Evolutionary conservation across 92 coral and sea anemone genomes (phyloP).

Genomic region (Virgularia gustaviana): DNA sequence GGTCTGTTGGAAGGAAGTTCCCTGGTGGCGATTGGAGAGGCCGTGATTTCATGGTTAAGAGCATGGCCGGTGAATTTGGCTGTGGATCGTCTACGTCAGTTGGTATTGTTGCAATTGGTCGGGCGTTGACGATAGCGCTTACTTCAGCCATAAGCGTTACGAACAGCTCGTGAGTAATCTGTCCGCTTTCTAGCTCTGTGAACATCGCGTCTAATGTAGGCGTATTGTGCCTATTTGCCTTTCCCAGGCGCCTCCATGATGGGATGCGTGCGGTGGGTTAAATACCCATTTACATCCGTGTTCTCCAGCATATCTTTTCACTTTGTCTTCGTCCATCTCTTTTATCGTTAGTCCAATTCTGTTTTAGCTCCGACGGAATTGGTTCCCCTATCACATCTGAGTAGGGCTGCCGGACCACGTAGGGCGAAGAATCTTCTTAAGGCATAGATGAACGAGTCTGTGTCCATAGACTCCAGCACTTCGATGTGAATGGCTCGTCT

Average conservation of each 20-base stretch:
- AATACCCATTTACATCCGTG: constrained; percentile 40
- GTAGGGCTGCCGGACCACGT: constrained; percentile 26
- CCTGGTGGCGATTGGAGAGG: too few relatives aligned
- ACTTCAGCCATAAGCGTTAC: neutral
- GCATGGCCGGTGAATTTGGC: neutral
- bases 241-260: neutral
- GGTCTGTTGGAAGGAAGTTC: neutral
- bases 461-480: constrained; percentile 24
- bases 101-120: neutral
- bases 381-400: constrained; percentile 33
- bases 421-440: constrained; percentile 42
- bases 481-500: constrained; percentile 12
- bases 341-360: constrained; percentile 4
- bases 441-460: too few relatives aligned
- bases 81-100: neutral
- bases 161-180: neutral
- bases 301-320: neutral
- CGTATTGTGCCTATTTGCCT: neutral
- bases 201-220: neutral
- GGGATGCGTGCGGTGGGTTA: constrained; percentile 43
- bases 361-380: constrained; percentile 32
- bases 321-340: constrained; percentile 21
- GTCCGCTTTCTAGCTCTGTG: neutral
- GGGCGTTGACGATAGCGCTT: neutral
- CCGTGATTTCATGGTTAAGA: neutral